Evolutionary conservation across 2,888 invertebrate species (phyloP), one percentile per base, ranked within the genome.

Genomic region (Diarsia brunnea): DNA sequence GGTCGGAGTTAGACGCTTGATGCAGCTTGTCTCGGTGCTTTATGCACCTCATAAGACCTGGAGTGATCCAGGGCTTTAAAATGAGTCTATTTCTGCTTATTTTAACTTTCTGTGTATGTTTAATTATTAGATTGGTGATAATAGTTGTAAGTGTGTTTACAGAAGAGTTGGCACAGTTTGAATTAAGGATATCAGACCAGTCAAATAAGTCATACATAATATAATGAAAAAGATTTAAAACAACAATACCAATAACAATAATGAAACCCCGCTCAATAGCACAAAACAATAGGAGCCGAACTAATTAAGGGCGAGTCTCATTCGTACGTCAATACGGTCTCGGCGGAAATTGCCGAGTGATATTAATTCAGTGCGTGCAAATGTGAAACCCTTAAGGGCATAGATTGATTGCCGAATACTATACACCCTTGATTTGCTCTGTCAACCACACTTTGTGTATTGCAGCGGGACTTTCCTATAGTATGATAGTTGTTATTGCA

Each of bases 351-450:
- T 75, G 24, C 76, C 78, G 43, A 80, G 21, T 64, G 45, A 81
- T 82, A 82, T 83, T 81, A 83, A 82, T 82, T 84, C 64, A 74
- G 64, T 66, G 53, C 66, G 67, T 71, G 81, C 78, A 55, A 75
- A 78, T 76, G 84, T 69, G 86, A 86, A 86, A 73, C 87, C 87
- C 69, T 69, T 60, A 53, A 78, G 72, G 81, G 74, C 71, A 63
- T 65, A 69, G 78, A 86, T 84, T 86, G 86, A 80, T 82, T 86
- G 71, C 73, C 80, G 61, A 86, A 87, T 75, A 76, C 72, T 47
- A 31, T 66, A 49, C 60, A 63, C 51, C 63, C 70, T 63, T 71
- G 71, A 71, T 71, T 73, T 67, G 8, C 8, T 68, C 19, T n/a
- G 61, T 43, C 12, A 19, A 65, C 75, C 78, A 75, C 10, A 49